Conservation (phyloP, 2,113 vertebrate species). For the Perca fluviatilis region DNA sequence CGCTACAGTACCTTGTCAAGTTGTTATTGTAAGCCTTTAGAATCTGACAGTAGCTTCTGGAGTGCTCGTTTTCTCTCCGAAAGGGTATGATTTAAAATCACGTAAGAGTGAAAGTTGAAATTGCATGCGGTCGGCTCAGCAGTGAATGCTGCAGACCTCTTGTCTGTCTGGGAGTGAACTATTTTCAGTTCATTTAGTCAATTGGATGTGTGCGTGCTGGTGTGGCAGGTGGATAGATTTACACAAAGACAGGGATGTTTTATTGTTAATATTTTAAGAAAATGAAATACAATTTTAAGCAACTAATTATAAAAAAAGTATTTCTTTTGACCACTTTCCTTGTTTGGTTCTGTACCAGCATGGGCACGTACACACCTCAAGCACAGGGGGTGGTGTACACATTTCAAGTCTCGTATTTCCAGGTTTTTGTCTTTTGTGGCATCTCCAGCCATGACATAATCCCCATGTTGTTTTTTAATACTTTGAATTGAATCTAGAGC, state of each 20-base stretch:
- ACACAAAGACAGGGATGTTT: too few species aligned
- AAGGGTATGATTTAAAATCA: slow-evolving; percentile 36
- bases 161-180: not conserved
- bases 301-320: not conserved
- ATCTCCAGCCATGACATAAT: not conserved
- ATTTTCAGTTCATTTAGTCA: slow-evolving; percentile 5
- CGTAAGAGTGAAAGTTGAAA: slow-evolving; percentile 31
- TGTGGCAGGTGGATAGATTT: not conserved
- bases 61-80: slow-evolving; percentile 25
- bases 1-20: slow-evolving; percentile 29
- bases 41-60: slow-evolving; percentile 35
- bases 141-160: not conserved
- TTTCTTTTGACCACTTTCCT: not conserved
- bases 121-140: not conserved
- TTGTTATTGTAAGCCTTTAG: slow-evolving; percentile 37
- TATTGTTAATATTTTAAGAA: not conserved
- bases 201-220: slow-evolving; percentile 13
- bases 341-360: not conserved
- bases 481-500: too few species aligned
- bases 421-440: not conserved
- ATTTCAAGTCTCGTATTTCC: not conserved
- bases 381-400: not conserved
- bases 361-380: not conserved
- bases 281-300: not conserved
- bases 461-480: too few species aligned